These are phyloP conservation scores for Polylopha cassiicola DNA, from an alignment of 2,888 invertebrate species.

Conservation along the genomic window DNA sequence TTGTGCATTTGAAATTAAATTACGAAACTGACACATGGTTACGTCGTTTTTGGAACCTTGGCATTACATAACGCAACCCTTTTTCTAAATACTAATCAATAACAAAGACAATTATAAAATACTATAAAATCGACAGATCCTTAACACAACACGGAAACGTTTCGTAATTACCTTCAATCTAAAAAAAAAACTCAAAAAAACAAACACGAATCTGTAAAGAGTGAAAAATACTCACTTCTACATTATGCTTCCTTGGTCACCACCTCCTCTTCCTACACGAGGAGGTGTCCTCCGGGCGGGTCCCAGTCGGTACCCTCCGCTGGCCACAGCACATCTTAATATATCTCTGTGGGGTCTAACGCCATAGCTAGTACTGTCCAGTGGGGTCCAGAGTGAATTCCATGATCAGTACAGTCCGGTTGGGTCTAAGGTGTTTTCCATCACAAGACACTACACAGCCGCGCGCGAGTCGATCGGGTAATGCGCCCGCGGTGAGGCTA, in stretches of 20 bases:
- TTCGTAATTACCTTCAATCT: slow-evolving; percentile 19
- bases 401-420: slow-evolving; percentile 64
- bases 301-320: slow-evolving; percentile 62
- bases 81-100: no score
- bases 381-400: slow-evolving; percentile 67
- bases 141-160: slow-evolving; percentile 19
- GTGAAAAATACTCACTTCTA: slow-evolving; percentile 7
- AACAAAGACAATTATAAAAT: no score
- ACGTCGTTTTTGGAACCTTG: no score
- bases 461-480: slow-evolving; percentile 44
- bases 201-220: no score
- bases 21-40: no score
- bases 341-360: slow-evolving; percentile 67
- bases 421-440: slow-evolving; percentile 69
- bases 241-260: slow-evolving; percentile 18
- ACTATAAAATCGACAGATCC: slow-evolving; percentile 2
- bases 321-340: slow-evolving; percentile 72
- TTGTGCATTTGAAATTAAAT: no score
- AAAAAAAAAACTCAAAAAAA: no score
- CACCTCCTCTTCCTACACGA: slow-evolving; percentile 69
- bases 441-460: slow-evolving; percentile 53
- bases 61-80: no score
- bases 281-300: slow-evolving; percentile 65
- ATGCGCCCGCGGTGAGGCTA: slow-evolving; percentile 42
- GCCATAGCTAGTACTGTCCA: slow-evolving; percentile 48